These are phyloP conservation scores for Eulemur macaco DNA, from an alignment of 2,113 vertebrate species.

Conservation along the genomic window DNA sequence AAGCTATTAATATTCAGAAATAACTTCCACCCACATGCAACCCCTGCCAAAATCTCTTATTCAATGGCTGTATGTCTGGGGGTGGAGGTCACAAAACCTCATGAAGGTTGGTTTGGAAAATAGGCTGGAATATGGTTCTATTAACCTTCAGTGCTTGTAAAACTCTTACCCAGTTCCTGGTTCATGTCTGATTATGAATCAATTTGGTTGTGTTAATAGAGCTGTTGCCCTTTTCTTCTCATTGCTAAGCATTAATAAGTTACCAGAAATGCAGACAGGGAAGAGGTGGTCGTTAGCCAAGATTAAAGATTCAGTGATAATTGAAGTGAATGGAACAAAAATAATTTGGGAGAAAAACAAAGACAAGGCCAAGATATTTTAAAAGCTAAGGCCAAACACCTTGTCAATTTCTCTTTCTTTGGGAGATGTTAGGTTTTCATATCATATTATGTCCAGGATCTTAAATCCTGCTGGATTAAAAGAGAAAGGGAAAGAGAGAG, in stretches of 20 bases:
- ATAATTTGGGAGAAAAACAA: background rate
- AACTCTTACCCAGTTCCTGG: background rate
- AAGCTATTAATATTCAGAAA: slow-evolving; percentile 68
- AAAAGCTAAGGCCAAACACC: slow-evolving; percentile 17
- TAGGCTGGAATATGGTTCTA: slow-evolving; percentile 44
- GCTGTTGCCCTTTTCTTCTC: slow-evolving; percentile 69
- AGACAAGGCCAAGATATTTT: slow-evolving; percentile 40
- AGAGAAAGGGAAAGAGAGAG: background rate
- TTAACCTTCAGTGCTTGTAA: background rate
- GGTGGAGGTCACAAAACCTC: slow-evolving; percentile 67
- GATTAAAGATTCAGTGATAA: slow-evolving; percentile 57
- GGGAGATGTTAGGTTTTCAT: background rate
- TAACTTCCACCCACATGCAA: slow-evolving; percentile 44
- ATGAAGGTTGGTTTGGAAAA: slow-evolving; percentile 58
- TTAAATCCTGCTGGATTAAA: slow-evolving; percentile 13
- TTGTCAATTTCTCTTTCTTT: background rate
- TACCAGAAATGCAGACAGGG: slow-evolving; percentile 18
- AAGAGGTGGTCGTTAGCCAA: background rate
- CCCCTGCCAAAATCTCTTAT: slow-evolving; percentile 22
- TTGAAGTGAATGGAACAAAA: background rate
- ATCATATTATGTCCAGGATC: slow-evolving; percentile 21
- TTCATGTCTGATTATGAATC: slow-evolving; percentile 53
- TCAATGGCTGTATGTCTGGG: background rate
- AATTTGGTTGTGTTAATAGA: slow-evolving; percentile 63
- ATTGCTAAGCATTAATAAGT: slow-evolving; percentile 49